Evolutionary conservation across 2,113 vertebrate species (phyloP).

Genomic region (Megalops atlanticus): DNA sequence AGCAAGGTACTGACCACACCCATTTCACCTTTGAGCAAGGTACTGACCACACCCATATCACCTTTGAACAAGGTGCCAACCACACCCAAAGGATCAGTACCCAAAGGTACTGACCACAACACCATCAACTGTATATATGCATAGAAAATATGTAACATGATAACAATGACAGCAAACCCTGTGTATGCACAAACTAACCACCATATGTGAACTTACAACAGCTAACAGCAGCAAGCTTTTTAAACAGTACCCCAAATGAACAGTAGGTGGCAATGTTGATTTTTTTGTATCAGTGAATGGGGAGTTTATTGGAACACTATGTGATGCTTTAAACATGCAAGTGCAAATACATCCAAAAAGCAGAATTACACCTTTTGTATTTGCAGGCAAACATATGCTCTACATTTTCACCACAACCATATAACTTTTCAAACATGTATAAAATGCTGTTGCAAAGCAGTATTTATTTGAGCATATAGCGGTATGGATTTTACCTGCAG

Average conservation of each 20-base stretch:
- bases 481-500: too few species aligned
- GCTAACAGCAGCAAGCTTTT: neutral
- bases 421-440: too few species aligned
- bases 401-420: too few species aligned
- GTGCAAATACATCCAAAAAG: too few species aligned
- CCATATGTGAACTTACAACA: too few species aligned
- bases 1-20: neutral
- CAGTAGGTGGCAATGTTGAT: slow-evolving; percentile 9
- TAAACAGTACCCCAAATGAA: neutral
- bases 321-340: too few species aligned
- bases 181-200: neutral
- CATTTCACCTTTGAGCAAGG: neutral
- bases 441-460: too few species aligned
- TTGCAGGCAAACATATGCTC: too few species aligned
- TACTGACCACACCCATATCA: neutral
- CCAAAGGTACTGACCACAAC: neutral
- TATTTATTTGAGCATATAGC: too few species aligned
- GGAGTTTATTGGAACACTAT: too few species aligned
- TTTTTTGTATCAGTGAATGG: too few species aligned
- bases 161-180: neutral
- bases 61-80: neutral
- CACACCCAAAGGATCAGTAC: neutral
- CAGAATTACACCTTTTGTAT: too few species aligned
- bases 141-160: neutral
- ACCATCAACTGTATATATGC: neutral